A percentile compares a stretch with the other conserved stretches of the same genome.
phyloP scores from a whole-genome alignment of 64 coral and sea anemone species.

The Dendrophyllia cribrosa region DNA sequence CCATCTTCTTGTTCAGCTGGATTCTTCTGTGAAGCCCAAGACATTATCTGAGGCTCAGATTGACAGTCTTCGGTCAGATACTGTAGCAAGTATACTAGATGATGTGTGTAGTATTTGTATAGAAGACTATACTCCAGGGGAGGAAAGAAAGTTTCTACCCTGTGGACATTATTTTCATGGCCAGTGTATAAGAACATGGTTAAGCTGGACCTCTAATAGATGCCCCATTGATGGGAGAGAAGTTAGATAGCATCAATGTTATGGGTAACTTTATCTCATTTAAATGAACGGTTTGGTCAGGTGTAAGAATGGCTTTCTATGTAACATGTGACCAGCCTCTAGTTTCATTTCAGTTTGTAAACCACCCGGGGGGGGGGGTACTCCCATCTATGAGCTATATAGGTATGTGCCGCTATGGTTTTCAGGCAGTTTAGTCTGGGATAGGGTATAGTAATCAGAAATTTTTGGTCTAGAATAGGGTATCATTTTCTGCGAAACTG shows the following conservation, averaged over 20 bases:
- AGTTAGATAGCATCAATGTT: conserved; percentile 22
- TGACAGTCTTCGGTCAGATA: conserved; percentile 63
- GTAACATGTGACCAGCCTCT: too few relatives aligned
- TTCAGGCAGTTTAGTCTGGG: too few relatives aligned
- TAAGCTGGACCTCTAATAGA: conserved; percentile 74
- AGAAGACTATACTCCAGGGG: conserved; percentile 73
- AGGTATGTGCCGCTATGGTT: too few relatives aligned
- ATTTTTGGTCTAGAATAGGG: too few relatives aligned
- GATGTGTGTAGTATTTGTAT: conserved; percentile 87
- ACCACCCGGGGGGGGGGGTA: too few relatives aligned
- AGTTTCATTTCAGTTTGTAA: too few relatives aligned
- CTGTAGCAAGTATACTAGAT: conserved; percentile 14
- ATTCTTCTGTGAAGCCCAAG: conserved; percentile 63
- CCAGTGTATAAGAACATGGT: conserved; percentile 78
- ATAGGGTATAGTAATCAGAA: too few relatives aligned
- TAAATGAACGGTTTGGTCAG: too few relatives aligned
- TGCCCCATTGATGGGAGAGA: conserved; percentile 85
- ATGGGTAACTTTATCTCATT: too few relatives aligned
- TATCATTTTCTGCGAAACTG: too few relatives aligned
- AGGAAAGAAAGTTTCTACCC: conserved; percentile 47
- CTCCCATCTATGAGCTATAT: too few relatives aligned
- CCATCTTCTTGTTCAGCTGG: conserved; percentile 76
- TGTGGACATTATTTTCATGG: conserved; percentile 89
- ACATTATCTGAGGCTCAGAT: conserved; percentile 68
- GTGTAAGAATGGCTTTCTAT: too few relatives aligned